Percentiles rank a stretch among this genome's conserved stretches.
These are phyloP conservation scores for Menidia menidia DNA, from an alignment of 2,797 vertebrate genomes.

Conservation along the genomic window DNA sequence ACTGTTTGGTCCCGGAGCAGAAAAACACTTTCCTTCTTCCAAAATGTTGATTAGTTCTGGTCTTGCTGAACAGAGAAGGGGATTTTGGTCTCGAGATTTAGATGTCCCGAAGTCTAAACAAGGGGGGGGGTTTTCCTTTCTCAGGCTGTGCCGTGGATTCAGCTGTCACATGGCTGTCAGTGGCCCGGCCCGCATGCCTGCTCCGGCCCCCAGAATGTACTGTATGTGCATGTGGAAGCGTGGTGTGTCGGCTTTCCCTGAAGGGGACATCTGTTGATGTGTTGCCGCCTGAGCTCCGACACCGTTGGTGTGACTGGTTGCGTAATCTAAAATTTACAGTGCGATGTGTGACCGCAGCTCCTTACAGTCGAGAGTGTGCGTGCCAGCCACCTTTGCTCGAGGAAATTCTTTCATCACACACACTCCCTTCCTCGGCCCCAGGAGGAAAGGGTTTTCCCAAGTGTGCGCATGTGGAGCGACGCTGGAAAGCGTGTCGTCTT, in stretches of 20 bases:
- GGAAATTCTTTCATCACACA: slow-evolving; percentile 11
- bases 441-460: neutral
- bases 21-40: neutral
- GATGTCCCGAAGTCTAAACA: too few relatives aligned
- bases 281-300: slow-evolving; percentile 20
- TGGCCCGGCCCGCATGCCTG: slow-evolving; percentile 10
- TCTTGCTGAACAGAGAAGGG: neutral
- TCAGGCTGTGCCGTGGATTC: slow-evolving; percentile 8
- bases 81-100: neutral
- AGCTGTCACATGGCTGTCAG: slow-evolving; percentile 35
- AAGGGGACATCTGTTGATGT: slow-evolving; percentile 52
- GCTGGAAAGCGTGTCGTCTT: neutral
- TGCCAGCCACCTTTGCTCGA: slow-evolving; percentile 11
- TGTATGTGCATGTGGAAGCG: slow-evolving; percentile 31
- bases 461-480: neutral
- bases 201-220: slow-evolving; percentile 12
- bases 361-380: slow-evolving; percentile 21
- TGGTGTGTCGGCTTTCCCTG: slow-evolving; percentile 45
- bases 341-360: slow-evolving; percentile 56
- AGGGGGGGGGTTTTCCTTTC: neutral
- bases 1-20: neutral
- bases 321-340: slow-evolving; percentile 59
- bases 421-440: neutral
- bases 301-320: slow-evolving; percentile 49
- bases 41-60: too few relatives aligned